phyloP scores from a whole-genome alignment of 2,888 invertebrate species.

The Endotricha flammealis region DNA sequence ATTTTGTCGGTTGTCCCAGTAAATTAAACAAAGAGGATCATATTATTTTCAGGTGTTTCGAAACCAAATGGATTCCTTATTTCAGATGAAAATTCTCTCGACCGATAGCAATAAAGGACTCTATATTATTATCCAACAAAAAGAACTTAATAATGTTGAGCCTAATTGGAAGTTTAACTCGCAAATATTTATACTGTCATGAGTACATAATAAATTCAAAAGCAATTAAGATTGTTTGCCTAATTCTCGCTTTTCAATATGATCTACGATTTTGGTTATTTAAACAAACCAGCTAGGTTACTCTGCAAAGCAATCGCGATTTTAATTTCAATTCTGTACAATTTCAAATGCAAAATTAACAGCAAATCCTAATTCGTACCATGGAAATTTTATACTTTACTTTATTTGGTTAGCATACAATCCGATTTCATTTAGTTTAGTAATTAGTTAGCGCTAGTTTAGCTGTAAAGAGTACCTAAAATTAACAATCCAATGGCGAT shows the following conservation, averaged over 20 bases:
- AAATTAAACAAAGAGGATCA: conserved; percentile 72
- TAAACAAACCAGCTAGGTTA: too few relatives aligned
- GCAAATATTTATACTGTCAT: background rate
- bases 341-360: too few relatives aligned
- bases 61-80: conserved; percentile 16
- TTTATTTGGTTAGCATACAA: too few relatives aligned
- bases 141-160: conserved; percentile 2
- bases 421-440: too few relatives aligned
- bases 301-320: too few relatives aligned
- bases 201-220: background rate
- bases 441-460: too few relatives aligned
- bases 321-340: too few relatives aligned
- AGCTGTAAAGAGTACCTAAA: too few relatives aligned
- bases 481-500: too few relatives aligned
- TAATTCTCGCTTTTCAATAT: background rate
- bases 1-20: conserved; percentile 70
- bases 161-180: background rate
- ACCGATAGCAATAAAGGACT: background rate
- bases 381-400: too few relatives aligned
- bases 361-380: too few relatives aligned
- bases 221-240: background rate
- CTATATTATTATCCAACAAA: background rate
- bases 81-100: conserved; percentile 2
- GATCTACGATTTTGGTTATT: too few relatives aligned
- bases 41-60: conserved; percentile 50